Evolutionary conservation across 2,888 invertebrate species (phyloP).

Genomic region (Cephus pygmeus): DNA sequence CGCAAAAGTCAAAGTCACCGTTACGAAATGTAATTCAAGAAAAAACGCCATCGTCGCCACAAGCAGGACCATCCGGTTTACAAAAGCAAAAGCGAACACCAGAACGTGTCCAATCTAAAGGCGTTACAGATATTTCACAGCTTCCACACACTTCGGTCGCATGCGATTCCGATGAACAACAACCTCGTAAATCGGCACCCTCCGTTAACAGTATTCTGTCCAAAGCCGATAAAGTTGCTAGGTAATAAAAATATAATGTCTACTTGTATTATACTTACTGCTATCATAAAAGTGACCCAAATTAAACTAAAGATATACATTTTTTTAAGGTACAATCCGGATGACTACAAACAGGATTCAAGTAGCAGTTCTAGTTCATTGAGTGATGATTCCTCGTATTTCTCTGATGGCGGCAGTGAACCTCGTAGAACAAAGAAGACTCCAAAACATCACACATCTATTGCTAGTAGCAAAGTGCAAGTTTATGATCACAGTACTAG

Average conservation of each 20-base stretch:
- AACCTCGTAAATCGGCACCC: constrained; percentile 36
- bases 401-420: constrained; percentile 46
- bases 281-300: background rate
- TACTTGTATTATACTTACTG: background rate
- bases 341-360: constrained; percentile 51
- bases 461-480: constrained; percentile 46
- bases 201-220: constrained; percentile 33
- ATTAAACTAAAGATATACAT: background rate
- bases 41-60: constrained; percentile 8
- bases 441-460: constrained; percentile 35
- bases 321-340: constrained; percentile 50
- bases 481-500: constrained; percentile 54
- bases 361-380: constrained; percentile 46
- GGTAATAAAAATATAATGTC: constrained; percentile 28
- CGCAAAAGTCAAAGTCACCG: constrained; percentile 23
- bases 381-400: constrained; percentile 60
- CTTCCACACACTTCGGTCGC: constrained; percentile 8
- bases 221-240: constrained; percentile 46
- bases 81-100: background rate
- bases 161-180: constrained; percentile 27
- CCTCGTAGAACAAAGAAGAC: constrained; percentile 26
- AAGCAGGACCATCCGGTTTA: constrained; percentile 17
- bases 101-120: constrained; percentile 1
- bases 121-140: constrained; percentile 14
- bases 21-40: constrained; percentile 13